These are phyloP conservation scores for Argyresthia goedartella DNA, from an alignment of 2,888 invertebrate genomes.

Conservation along the genomic window DNA sequence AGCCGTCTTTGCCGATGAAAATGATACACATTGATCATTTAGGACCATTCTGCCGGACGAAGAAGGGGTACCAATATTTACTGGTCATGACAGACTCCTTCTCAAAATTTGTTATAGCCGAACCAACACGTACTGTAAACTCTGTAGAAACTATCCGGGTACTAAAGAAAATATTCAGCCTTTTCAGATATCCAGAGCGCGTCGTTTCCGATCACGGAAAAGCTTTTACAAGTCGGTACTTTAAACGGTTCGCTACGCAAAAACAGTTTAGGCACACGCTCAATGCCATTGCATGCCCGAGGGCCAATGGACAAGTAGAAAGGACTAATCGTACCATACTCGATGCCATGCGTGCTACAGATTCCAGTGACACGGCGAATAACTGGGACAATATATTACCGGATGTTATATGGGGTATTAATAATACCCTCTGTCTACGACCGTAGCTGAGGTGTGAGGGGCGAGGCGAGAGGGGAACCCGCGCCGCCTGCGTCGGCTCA, in stretches of 20 bases:
- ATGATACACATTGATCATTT: constrained; percentile 21
- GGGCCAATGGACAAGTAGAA: constrained; percentile 7
- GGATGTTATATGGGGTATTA: constrained; percentile 17
- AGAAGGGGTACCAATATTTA: too few species aligned
- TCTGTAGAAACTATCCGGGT: constrained; percentile 14
- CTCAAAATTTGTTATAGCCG: not conserved
- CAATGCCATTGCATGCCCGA: not conserved
- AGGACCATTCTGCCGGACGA: constrained; percentile 17
- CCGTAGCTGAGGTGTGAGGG: too few species aligned
- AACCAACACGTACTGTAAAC: not conserved
- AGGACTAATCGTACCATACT: constrained; percentile 16
- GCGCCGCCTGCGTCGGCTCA: too few species aligned
- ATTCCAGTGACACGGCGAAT: constrained; percentile 12
- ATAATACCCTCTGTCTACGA: too few species aligned
- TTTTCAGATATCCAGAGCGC: constrained; percentile 12
- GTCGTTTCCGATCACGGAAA: constrained; percentile 1
- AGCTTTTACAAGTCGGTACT: not conserved
- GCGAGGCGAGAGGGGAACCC: too few species aligned
- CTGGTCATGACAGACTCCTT: not conserved
- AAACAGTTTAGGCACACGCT: constrained; percentile 16
- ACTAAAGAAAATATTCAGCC: constrained; percentile 15
- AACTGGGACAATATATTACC: not conserved
- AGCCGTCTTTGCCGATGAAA: constrained; percentile 18
- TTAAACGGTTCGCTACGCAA: constrained; percentile 16
- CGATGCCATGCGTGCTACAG: constrained; percentile 13